phyloP scores from a whole-genome alignment of 2,113 vertebrate genomes.

The Marmota flaviventris region DNA sequence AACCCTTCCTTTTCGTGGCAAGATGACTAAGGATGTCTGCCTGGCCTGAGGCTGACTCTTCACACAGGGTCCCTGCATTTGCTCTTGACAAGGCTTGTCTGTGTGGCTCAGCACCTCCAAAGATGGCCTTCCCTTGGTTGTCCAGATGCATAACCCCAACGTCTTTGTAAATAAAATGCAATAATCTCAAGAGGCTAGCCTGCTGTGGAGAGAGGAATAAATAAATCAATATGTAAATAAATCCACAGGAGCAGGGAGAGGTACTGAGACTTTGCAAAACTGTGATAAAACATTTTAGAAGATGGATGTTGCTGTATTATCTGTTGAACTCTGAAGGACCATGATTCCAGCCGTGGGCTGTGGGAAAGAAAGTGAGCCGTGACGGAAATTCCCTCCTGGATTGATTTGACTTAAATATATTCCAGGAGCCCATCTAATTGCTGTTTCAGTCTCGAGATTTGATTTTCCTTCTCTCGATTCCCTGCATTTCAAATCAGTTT shows the following conservation, averaged over 20 bases:
- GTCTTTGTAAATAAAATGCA: conserved; percentile 85
- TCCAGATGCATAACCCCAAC: conserved; percentile 66
- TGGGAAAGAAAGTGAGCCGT: conserved; percentile 57
- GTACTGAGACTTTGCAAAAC: conserved; percentile 81
- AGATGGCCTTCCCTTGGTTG: conserved; percentile 71
- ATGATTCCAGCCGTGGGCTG: conserved; percentile 57
- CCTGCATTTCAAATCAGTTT: conserved; percentile 76
- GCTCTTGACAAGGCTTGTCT: conserved; percentile 52
- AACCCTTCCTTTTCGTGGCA: not conserved
- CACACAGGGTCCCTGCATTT: not conserved
- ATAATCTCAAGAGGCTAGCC: conserved; percentile 77
- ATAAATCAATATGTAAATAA: conserved; percentile 88
- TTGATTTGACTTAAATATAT: conserved; percentile 86
- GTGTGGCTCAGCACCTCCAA: conserved; percentile 64
- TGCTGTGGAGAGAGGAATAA: conserved; percentile 75
- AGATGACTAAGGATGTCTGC: not conserved
- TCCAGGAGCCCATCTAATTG: conserved; percentile 81
- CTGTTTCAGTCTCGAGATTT: conserved; percentile 80
- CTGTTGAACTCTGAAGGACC: conserved; percentile 71
- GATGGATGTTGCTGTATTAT: conserved; percentile 59
- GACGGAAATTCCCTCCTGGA: conserved; percentile 78
- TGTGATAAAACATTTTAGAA: conserved; percentile 82
- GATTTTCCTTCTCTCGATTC: conserved; percentile 73
- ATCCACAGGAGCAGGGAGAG: conserved; percentile 53
- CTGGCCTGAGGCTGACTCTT: not conserved